A percentile compares a stretch with the other conserved stretches of the same genome.
These are phyloP conservation scores for Coccyzus lansbergi DNA, from an alignment of 2,797 vertebrate species.

Conservation along the genomic window DNA sequence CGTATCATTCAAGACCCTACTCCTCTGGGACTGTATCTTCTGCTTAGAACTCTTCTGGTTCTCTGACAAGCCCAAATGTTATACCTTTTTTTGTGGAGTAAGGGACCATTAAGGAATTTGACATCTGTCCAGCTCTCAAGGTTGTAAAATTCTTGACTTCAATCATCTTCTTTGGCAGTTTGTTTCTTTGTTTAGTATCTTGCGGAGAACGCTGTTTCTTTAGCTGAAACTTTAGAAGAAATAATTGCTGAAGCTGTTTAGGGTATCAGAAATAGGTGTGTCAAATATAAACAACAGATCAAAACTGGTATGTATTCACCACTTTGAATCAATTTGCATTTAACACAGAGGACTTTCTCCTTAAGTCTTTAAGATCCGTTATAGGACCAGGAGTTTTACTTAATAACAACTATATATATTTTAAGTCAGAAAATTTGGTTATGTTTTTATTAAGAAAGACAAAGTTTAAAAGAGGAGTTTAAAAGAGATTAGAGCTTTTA, in stretches of 20 bases:
- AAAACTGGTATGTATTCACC: background rate
- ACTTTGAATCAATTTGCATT: background rate
- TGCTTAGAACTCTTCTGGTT: background rate
- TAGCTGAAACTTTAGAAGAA: background rate
- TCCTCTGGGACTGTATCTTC: background rate
- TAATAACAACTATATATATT: background rate
- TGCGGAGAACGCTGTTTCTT: background rate
- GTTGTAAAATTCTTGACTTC: background rate
- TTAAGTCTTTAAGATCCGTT: background rate
- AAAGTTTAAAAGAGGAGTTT: background rate
- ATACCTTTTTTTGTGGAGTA: background rate
- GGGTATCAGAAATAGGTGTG: background rate
- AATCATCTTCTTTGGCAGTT: background rate
- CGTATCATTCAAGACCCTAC: background rate
- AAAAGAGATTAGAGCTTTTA: background rate
- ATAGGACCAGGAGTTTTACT: background rate
- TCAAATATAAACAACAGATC: background rate
- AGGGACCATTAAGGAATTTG: background rate
- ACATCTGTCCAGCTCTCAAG: background rate
- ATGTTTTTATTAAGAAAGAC: background rate
- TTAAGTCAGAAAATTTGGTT: background rate
- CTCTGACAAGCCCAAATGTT: background rate
- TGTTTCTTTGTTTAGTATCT: background rate
- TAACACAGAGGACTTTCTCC: background rate
- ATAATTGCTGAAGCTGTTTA: background rate